Base-by-base conservation (phyloP, 2,113 vertebrate genomes). In the Dipodomys stephensi region DNA sequence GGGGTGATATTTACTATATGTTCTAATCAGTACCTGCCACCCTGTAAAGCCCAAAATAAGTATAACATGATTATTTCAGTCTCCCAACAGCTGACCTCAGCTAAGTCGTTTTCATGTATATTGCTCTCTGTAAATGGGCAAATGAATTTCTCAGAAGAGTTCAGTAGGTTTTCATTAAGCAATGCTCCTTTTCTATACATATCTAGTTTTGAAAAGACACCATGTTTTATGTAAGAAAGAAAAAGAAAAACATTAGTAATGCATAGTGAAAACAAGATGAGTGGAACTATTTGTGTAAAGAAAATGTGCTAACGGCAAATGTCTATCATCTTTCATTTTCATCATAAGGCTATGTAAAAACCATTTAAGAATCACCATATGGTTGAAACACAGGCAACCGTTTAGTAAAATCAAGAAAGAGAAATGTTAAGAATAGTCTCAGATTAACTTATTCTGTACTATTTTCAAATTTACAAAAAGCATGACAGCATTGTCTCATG, bases 61-160 rank as follows among this genome's bases (percentile, higher is more conserved):
- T 67, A 9, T 49, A 25, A 87, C 83, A 90, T 86, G 65, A 23
- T 90, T 13, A 53, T 73, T 79, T 90, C 28, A 35, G 62, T 79
- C 46, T 68, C 30, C 71, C 78, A 68, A 22, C 65, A 83, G 20
- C 65, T 35, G 23, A 73, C n/a, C 49, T 83, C 25, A 53, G 57
- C 16, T 39, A 92, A 78, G 46, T 44, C 67, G 79, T 49, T 94
- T 90, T 62, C 76, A 78, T 92, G 46, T 30, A 32, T 13, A n/a
- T 71, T 35, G 62, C n/a, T 82, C 20, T 68, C 64, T 49, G 68
- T 39, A 60, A n/a, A 22, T 15, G 27, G 18, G 23, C n/a, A 90
- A 65, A 65, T 27, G 62, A 74, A 44, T 76, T 28, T 69, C 67
- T 80, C 27, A 16, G 13, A 81, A 22, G 46, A 83, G 30, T 30